These are phyloP conservation scores for Lethrus apterus DNA, from an alignment of 1,140 invertebrate genomes.

Conservation along the genomic window DNA sequence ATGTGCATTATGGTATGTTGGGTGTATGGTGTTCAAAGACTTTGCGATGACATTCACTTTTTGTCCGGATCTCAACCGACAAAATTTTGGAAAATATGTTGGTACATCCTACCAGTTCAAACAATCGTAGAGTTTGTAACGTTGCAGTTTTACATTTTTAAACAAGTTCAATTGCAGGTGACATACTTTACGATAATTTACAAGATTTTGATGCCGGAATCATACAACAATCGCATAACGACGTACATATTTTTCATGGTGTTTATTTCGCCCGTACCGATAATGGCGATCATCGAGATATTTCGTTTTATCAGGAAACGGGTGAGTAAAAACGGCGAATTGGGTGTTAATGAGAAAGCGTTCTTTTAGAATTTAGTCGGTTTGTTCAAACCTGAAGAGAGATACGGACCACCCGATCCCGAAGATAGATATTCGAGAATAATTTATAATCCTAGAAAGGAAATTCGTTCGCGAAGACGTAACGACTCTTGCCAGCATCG, in stretches of 20 bases:
- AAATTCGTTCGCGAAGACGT: background rate
- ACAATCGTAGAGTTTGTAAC: background rate
- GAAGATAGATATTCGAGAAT: slow-evolving; percentile 7
- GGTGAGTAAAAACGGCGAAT: background rate
- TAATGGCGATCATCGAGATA: background rate
- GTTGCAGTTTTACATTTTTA: background rate
- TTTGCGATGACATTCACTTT: slow-evolving; percentile 14
- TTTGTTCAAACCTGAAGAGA: slow-evolving; percentile 2
- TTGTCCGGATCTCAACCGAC: slow-evolving; percentile 8
- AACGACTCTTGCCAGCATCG: slow-evolving; percentile 3
- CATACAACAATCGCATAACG: background rate
- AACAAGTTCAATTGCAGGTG: background rate
- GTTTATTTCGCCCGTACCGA: background rate
- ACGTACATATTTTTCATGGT: background rate
- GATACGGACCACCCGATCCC: slow-evolving; percentile 8
- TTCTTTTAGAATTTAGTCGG: slow-evolving; percentile 1
- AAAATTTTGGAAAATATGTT: slow-evolving; percentile 13
- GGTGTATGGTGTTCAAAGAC: slow-evolving; percentile 12
- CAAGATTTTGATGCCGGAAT: background rate
- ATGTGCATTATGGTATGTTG: slow-evolving; percentile 4
- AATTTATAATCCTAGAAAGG: slow-evolving; percentile 10
- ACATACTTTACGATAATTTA: background rate
- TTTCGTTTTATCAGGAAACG: background rate
- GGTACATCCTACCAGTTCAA: slow-evolving; percentile 3
- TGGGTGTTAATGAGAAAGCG: background rate